Evolutionary conservation across 37 sponge, comb jelly and placozoan genomes (phyloP).

Genomic region (Diacarnus erythraeanus): DNA sequence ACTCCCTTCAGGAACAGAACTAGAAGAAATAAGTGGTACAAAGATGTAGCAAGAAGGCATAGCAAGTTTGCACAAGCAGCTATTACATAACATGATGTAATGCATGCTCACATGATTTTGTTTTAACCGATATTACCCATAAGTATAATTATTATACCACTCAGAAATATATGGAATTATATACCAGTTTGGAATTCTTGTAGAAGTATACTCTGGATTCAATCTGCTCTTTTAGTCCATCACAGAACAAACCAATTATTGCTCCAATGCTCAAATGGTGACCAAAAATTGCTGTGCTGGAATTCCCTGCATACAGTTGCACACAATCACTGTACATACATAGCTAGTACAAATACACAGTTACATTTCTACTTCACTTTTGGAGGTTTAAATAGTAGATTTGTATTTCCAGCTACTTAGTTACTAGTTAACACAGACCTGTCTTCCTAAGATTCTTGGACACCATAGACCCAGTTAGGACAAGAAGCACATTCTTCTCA

Average conservation of each 20-base stretch:
- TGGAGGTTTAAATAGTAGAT: too few species aligned
- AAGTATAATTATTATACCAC: too few species aligned
- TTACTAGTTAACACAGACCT: background rate
- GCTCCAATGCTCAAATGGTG: constrained; percentile 53
- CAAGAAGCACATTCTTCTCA: constrained; percentile 70
- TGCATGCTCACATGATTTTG: too few species aligned
- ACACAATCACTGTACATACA: background rate
- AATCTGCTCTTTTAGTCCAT: constrained; percentile 62
- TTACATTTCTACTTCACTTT: too few species aligned
- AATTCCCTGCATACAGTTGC: constrained; percentile 13
- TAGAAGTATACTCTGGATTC: constrained; percentile 64
- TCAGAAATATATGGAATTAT: too few species aligned
- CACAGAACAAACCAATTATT: constrained; percentile 64
- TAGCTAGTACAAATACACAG: background rate
- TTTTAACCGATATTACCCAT: too few species aligned
- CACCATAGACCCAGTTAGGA: constrained; percentile 68
- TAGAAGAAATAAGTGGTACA: constrained; percentile 2
- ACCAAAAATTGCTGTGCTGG: constrained; percentile 24
- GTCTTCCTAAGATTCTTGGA: constrained; percentile 64
- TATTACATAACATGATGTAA: too few species aligned
- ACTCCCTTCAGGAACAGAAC: too few species aligned
- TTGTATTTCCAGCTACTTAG: too few species aligned
- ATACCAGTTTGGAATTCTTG: constrained; percentile 67
- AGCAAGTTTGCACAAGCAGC: too few species aligned
- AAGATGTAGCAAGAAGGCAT: background rate